Evolutionary conservation across 2,797 vertebrate genomes (phyloP), one percentile per base, ranked within the genome.

Genomic region (Distichodus sexfasciatus): DNA sequence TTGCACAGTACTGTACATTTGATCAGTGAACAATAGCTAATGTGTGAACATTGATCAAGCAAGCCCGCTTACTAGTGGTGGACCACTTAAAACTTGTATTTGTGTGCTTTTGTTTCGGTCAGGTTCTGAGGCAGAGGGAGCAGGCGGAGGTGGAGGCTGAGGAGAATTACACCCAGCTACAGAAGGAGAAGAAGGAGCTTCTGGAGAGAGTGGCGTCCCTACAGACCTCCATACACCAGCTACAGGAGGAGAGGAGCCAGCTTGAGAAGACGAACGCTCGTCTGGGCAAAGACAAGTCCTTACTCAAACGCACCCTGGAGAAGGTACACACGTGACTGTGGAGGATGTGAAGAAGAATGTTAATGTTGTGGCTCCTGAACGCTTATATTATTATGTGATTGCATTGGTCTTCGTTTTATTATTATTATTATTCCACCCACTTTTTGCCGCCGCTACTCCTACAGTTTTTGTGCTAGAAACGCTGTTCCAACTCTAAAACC

Each of bases 231-330:
- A 48, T 88, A 31, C 78, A 86, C 1, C 86, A 76, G 40, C 76
- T 87, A 2, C 85, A 89, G 75, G 80, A 68, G 1, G 87, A 92
- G 73, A 88, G 79, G 74, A 81, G 78, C 8, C 88, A 91, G 66
- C 66, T 87, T 75, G 88, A 90, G 67, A 85, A 79, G 47, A 65
- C 60, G 6, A 60, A 89, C 24, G 41, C 74, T 1, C 84, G 82
- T 4, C 79, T 92, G 0, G 71, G 83, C 41, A 93, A 90, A 81
- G 90, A 91, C 65, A 92, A 82, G 76, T 78, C 81, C 36, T 74
- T 84, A 2, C 82, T 92, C 12, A 91, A 87, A 41, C 90, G 84
- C 62, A 81, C 85, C 0, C 80, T 93, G 69, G 89, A 91, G 75
- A 92, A 91, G 90, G 92, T 93, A 71, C 8, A 43, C 7, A 21